Percentiles rank a stretch among this genome's conserved stretches.
phyloP scores from a whole-genome alignment of 2,113 vertebrate genomes.

The Istiophorus platypterus region DNA sequence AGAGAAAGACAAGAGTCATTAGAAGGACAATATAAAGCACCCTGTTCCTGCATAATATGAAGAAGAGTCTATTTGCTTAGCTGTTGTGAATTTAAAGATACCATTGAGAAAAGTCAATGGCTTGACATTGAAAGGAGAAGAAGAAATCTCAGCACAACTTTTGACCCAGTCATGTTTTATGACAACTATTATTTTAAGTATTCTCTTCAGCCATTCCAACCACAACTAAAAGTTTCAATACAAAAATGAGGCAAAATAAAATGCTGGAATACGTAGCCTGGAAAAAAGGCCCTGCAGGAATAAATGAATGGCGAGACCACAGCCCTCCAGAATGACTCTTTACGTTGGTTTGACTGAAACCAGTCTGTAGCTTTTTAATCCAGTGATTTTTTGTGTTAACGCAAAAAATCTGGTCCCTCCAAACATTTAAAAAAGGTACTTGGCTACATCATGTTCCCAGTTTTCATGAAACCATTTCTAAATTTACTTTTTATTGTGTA shows the following conservation, averaged over 20 bases:
- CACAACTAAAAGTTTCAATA: background rate
- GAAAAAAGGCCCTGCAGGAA: background rate
- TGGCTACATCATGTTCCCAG: background rate
- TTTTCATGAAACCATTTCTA: background rate
- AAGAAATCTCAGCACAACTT: background rate
- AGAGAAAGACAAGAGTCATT: conserved; percentile 1
- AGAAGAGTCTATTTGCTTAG: background rate
- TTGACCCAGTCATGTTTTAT: background rate
- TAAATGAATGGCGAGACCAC: background rate
- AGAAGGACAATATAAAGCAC: conserved; percentile 3
- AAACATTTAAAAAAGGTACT: background rate
- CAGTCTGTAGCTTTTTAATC: background rate
- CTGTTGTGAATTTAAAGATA: background rate
- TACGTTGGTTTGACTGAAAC: background rate
- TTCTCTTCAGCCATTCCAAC: background rate
- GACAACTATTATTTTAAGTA: background rate
- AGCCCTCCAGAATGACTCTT: background rate
- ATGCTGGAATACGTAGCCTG: background rate
- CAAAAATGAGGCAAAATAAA: background rate
- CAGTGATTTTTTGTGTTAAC: background rate
- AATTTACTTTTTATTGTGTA: background rate
- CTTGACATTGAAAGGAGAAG: background rate
- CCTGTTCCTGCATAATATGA: background rate
- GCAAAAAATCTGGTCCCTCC: background rate
- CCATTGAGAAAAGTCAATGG: conserved; percentile 2